phyloP scores from a whole-genome alignment of 2,888 invertebrate species.

The Papilio demoleus region DNA sequence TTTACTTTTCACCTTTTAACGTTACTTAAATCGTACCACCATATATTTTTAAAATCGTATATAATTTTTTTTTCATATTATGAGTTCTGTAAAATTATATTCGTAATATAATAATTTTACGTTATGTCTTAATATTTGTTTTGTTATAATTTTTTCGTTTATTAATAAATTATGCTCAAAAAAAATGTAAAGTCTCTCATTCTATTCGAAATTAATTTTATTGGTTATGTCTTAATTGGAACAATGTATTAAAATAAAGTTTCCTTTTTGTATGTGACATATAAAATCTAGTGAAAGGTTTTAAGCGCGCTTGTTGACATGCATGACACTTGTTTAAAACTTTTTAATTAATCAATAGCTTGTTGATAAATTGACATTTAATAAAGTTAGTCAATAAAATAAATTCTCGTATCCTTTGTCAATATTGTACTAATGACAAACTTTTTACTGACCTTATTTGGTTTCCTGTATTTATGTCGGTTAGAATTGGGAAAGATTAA shows the following conservation, averaged over 20 bases:
- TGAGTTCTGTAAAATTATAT: too few species aligned
- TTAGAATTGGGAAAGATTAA: too few species aligned
- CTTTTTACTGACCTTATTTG: neutral
- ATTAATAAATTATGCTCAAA: neutral
- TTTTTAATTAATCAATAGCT: conserved; percentile 20
- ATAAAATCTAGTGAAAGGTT: conserved; percentile 23
- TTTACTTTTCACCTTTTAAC: neutral
- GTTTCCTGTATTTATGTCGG: too few species aligned
- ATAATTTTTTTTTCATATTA: too few species aligned
- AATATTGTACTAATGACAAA: neutral
- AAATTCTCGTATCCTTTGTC: neutral
- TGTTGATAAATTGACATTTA: conserved; percentile 17
- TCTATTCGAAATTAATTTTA: neutral
- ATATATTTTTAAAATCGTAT: neutral
- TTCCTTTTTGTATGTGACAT: conserved; percentile 23
- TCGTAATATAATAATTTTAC: too few species aligned
- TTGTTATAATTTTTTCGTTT: too few species aligned
- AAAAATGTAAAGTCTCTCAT: neutral
- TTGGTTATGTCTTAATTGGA: neutral
- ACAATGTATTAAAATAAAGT: conserved; percentile 3
- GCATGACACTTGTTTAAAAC: conserved; percentile 7
- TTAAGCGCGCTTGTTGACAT: neutral
- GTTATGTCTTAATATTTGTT: too few species aligned
- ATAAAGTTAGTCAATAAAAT: conserved; percentile 12
- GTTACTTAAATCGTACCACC: neutral